A percentile compares a stretch with the other conserved stretches of the same genome.
These are phyloP conservation scores for Tychaedon coryphoeus DNA, from an alignment of 2,113 vertebrate species.

Conservation along the genomic window DNA sequence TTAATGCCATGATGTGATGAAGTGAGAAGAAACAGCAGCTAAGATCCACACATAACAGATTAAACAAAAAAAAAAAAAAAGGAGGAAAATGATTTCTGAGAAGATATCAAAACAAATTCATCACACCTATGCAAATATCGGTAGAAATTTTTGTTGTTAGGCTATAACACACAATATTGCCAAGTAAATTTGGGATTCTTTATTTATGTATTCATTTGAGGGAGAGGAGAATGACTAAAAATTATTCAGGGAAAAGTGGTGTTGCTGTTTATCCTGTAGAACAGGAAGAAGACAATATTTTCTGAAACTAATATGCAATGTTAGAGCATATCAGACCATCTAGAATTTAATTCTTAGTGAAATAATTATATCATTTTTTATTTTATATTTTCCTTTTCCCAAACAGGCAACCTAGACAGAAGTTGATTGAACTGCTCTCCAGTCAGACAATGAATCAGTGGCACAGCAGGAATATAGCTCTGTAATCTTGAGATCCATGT, in stretches of 20 bases:
- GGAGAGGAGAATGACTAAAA: background rate
- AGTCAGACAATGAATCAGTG: constrained; percentile 50
- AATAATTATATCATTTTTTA: constrained; percentile 43
- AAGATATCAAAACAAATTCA: background rate
- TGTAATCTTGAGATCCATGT: background rate
- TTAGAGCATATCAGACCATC: background rate
- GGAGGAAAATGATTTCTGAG: background rate
- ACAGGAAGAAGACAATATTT: background rate
- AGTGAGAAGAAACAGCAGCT: background rate
- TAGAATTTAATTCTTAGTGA: constrained; percentile 13
- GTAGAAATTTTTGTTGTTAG: background rate
- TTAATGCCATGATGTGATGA: background rate
- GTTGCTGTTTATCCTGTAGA: background rate
- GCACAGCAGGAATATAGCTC: constrained; percentile 29
- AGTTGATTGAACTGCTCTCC: constrained; percentile 31
- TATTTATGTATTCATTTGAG: background rate
- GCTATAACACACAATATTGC: background rate
- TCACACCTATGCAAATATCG: background rate
- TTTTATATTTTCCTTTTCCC: background rate
- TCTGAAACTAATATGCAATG: background rate
- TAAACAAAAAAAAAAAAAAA: too few species aligned
- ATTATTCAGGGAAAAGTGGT: background rate
- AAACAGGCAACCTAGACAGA: constrained; percentile 41
- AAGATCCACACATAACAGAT: background rate
- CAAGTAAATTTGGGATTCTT: background rate